These are phyloP conservation scores for Chaenogobius annularis DNA, from an alignment of 2,113 vertebrate species.

Conservation along the genomic window DNA sequence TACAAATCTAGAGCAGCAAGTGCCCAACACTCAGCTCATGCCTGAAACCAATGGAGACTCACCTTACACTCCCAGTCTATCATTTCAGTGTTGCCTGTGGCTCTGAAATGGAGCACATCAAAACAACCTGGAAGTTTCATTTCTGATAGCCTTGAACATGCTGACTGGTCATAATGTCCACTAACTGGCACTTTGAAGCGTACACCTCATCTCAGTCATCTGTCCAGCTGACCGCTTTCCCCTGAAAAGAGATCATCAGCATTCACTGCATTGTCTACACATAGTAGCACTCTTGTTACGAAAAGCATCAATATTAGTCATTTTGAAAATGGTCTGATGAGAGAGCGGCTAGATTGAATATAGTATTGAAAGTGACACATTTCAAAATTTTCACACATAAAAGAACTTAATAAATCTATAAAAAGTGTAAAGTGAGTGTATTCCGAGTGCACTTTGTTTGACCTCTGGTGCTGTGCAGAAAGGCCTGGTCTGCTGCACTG, in stretches of 20 bases:
- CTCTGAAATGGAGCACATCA: constrained; percentile 73
- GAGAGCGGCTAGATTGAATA: background rate
- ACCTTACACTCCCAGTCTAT: constrained; percentile 43
- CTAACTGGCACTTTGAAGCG: constrained; percentile 61
- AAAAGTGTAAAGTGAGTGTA: background rate
- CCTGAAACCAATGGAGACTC: constrained; percentile 41
- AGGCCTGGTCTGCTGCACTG: constrained; percentile 19
- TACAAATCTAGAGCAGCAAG: constrained; percentile 48
- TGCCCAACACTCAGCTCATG: constrained; percentile 51
- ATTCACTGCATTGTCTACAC: background rate
- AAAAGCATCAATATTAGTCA: background rate
- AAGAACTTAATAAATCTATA: background rate
- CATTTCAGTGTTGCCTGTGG: constrained; percentile 70
- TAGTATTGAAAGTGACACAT: no score
- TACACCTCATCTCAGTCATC: constrained; percentile 29
- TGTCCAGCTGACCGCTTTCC: constrained; percentile 3
- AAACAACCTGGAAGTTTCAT: constrained; percentile 66
- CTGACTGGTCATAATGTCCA: constrained; percentile 64
- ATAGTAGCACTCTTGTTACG: background rate
- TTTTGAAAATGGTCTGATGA: background rate
- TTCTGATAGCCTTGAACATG: constrained; percentile 59
- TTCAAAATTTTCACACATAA: no score
- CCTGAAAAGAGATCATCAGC: constrained; percentile 30
- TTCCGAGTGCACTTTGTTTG: constrained; percentile 10
- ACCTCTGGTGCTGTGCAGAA: background rate